Percentiles rank a stretch among this genome's conserved stretches.
These are phyloP conservation scores for Elephantulus edwardii DNA, from an alignment of 2,113 vertebrate genomes.

Conservation along the genomic window DNA sequence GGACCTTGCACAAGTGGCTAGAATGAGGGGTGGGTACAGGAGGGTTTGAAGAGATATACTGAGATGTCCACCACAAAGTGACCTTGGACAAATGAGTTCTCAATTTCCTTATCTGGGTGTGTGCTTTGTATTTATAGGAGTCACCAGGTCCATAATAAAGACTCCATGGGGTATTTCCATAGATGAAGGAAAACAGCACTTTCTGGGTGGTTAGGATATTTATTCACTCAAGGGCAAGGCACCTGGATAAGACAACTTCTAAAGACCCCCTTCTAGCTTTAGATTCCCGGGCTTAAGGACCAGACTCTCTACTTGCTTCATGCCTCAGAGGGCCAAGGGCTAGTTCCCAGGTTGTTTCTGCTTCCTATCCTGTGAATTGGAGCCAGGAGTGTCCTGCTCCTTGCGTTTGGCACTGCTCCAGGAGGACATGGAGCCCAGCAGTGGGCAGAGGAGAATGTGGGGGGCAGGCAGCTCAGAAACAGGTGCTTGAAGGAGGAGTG, in stretches of 20 bases:
- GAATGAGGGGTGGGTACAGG: background rate
- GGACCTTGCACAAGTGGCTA: background rate
- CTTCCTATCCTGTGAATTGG: background rate
- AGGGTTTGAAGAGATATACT: background rate
- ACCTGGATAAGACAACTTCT: background rate
- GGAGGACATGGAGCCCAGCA: background rate
- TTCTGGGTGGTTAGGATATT: background rate
- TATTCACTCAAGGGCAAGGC: background rate
- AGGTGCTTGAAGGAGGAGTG: conserved; percentile 54
- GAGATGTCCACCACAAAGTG: background rate
- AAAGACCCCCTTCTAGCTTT: background rate
- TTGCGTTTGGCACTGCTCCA: background rate
- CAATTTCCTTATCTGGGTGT: background rate
- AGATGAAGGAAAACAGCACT: background rate
- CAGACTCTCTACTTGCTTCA: background rate
- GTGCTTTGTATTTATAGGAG: background rate
- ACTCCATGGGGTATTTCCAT: background rate
- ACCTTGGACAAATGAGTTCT: background rate
- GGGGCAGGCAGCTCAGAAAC: conserved; percentile 24
- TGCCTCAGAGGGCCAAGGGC: background rate
- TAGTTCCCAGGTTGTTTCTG: background rate
- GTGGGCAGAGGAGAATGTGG: background rate
- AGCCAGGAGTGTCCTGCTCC: background rate
- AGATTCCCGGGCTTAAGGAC: background rate
- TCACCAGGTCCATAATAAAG: background rate